Evolutionary conservation across 1,140 invertebrate species (phyloP), one percentile per base, ranked within the genome.

Genomic region (Drosophila bocki): DNA sequence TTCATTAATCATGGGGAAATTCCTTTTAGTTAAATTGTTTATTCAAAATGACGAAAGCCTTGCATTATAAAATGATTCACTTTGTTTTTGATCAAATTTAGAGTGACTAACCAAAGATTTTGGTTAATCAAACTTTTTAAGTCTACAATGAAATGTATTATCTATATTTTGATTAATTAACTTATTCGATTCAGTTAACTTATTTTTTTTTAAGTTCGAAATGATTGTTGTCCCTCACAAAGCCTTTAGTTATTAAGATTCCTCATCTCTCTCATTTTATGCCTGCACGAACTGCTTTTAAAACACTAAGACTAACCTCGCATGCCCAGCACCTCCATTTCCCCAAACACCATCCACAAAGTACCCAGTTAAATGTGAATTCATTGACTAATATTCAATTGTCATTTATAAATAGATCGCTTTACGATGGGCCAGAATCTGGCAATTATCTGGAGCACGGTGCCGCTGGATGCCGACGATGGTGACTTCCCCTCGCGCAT

Each of bases 341-440:
- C 33, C 45, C n/a, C n/a, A 26, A 19, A 19, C 41, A 26, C 7
- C n/a, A 35, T n/a, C 9, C 7, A 3, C 9, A 9, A 50, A 22
- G 37, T 13, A n/a, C 5, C 33, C 1, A 50, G 42, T 8, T 19
- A 5, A 22, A 39, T 17, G 12, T 0, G 17, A 35, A 22, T 12
- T 15, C 3, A 6, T 6, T 6, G 4, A 19, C 37, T 47, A 58
- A 67, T 39, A 3, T 51, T 3, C 33, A 1, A 48, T 9, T 8
- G n/a, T 1, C 32, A 32, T 35, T 12, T 1, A n/a, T n/a, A 0
- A 82, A 22, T 80, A 95, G 96, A 94, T 60, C 94, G 96, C 68
- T 97, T 97, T 91, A 94, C 95, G 0, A 96, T 97, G 45, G 97
- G 97, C 6, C 97, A 98, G 91, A 98, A 98, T 92, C 94, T 97